phyloP scores from a whole-genome alignment of 2,888 invertebrate species.

The Stramonita haemastoma region DNA sequence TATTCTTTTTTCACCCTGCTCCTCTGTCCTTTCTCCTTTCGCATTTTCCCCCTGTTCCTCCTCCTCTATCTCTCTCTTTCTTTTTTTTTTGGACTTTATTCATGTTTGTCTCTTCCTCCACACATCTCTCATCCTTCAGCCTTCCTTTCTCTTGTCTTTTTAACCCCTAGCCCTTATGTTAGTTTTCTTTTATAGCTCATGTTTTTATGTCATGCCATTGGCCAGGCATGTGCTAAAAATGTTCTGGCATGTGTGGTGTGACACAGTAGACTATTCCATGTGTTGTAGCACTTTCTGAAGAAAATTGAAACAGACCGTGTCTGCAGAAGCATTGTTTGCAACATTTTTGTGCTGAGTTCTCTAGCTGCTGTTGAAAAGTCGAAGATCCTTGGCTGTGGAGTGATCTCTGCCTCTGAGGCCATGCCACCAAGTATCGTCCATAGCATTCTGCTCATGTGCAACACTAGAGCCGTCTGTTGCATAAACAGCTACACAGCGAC shows the following conservation, averaged over 20 bases:
- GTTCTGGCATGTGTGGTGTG: background rate
- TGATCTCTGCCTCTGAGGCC: background rate
- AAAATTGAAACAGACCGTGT: too few relatives aligned
- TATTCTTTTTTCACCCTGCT: too few relatives aligned
- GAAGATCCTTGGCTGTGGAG: background rate
- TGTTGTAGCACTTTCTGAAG: too few relatives aligned
- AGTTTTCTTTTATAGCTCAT: background rate
- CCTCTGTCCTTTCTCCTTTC: background rate
- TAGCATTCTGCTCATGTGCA: background rate
- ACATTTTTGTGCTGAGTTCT: background rate
- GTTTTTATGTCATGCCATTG: background rate
- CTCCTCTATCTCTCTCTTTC: constrained; percentile 11
- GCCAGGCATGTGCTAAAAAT: background rate
- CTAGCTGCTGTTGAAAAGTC: background rate
- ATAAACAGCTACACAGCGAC: background rate
- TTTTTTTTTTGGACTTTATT: background rate
- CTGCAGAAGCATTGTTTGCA: background rate
- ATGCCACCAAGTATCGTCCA: background rate
- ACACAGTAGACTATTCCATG: background rate
- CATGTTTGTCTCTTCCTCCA: background rate
- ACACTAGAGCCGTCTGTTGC: background rate
- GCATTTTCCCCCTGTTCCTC: constrained; percentile 22
- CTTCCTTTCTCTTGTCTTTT: background rate
- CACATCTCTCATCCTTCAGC: background rate
- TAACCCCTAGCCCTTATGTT: too few relatives aligned